phyloP scores from a whole-genome alignment of 2,113 vertebrate species.

The Trichomycterus rosablanca region DNA sequence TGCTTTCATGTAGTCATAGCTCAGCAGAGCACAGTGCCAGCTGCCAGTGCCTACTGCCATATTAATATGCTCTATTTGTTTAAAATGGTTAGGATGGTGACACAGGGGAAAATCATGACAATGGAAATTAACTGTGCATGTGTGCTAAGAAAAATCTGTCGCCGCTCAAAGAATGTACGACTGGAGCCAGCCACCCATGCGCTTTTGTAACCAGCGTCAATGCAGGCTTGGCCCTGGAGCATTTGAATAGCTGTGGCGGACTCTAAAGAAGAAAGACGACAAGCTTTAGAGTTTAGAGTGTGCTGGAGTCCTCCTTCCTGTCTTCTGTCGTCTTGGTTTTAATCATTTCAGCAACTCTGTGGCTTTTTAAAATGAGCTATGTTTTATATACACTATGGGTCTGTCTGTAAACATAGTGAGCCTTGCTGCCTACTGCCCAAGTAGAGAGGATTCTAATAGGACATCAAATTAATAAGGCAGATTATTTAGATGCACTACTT shows the following conservation, averaged over 20 bases:
- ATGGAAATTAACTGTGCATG: slow-evolving; percentile 13
- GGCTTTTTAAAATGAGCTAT: no score
- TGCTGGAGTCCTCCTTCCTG: not conserved
- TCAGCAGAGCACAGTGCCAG: no score
- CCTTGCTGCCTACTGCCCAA: no score
- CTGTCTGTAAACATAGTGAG: no score
- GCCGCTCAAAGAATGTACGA: slow-evolving; percentile 20
- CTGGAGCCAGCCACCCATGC: slow-evolving; percentile 34
- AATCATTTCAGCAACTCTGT: no score
- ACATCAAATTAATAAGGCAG: no score
- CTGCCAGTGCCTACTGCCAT: not conserved
- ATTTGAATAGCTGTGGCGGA: slow-evolving; percentile 25
- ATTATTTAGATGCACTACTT: no score
- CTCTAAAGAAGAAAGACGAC: slow-evolving; percentile 21
- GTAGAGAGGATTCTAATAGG: no score
- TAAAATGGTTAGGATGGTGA: slow-evolving; percentile 37
- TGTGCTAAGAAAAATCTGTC: slow-evolving; percentile 5
- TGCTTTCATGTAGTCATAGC: not conserved
- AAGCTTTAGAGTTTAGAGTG: slow-evolving; percentile 43
- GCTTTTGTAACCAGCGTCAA: slow-evolving; percentile 29
- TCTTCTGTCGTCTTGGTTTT: no score
- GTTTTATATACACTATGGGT: no score
- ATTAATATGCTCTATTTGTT: no score
- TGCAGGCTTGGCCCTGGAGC: slow-evolving; percentile 19
- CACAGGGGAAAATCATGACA: not conserved